Evolutionary conservation across 2,113 vertebrate genomes (phyloP), one percentile per base, ranked within the genome.

Genomic region (Microtus oregoni): DNA sequence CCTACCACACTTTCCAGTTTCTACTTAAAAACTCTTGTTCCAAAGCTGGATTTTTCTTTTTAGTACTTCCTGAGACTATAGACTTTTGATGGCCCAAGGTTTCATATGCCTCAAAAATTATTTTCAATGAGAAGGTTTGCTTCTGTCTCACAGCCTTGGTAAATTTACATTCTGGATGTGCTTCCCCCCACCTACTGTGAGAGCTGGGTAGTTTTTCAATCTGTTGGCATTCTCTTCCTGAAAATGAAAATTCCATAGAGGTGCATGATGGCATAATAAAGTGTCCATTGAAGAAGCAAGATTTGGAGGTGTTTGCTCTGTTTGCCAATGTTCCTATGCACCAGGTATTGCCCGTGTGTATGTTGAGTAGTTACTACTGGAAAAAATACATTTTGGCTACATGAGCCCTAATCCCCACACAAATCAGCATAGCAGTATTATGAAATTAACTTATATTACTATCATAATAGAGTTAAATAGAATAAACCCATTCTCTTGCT

Each of bases 1-100:
- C 90, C 32, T 8, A 87, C 14, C 75, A 90, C 65, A 14, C 82
- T 58, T 58, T 76, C 68, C 15, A 83, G 75, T 87, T 55, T 79
- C 52, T 88, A 58, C 41, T n/a, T 93, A 72, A 94, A 94, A 14
- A 14, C 15, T 79, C 88, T 92, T 89, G 20, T 92, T 96, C 65
- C 86, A 68, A 95, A 19, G 22, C 58, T 96, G 41, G 28, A 38
- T 85, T 91, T 89, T 83, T 85, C 93, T 92, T 86, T 8, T 70
- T 91, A 79, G 61, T 72, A 90, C 47, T 76, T 73, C 83, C 12
- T 68, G n/a, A 70, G 82, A 95, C 30, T 85, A 72, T 10, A 93
- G 38, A 76, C 11, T 83, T 65, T 92, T 72, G 82, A 70, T 58
- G 9, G 70, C 26, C 19, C 28, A 77, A 92, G 6, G n/a, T 82